Conservation (phyloP, 2,113 vertebrate genomes). For the Halichoeres trimaculatus region DNA sequence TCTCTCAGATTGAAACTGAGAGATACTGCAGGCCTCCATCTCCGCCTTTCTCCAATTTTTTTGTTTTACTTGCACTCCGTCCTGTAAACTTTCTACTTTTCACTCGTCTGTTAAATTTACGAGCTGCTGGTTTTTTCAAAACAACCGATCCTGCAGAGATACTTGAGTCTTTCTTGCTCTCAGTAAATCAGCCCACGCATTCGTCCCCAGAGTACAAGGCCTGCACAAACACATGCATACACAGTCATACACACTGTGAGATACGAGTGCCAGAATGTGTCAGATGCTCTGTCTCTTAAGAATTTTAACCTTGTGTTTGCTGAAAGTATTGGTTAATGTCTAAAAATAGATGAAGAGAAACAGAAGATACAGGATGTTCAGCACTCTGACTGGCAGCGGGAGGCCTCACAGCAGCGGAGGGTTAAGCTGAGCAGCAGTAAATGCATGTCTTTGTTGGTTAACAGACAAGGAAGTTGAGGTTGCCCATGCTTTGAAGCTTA, state of each 20-base stretch:
- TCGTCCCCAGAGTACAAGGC: not conserved
- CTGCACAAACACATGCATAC: too few relatives aligned
- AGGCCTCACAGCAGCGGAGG: not conserved
- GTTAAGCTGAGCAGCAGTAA: too few relatives aligned
- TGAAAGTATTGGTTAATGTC: not conserved
- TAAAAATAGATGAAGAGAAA: not conserved
- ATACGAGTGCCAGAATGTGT: constrained; percentile 25
- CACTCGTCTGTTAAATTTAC: not conserved
- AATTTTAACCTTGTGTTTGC: not conserved
- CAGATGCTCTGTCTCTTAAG: not conserved
- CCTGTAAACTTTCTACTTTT: constrained; percentile 2
- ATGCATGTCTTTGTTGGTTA: not conserved
- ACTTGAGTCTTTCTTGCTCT: constrained; percentile 1
- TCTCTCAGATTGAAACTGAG: constrained; percentile 30
- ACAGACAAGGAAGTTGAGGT: constrained; percentile 3
- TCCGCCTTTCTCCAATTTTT: constrained; percentile 10
- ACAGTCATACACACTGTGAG: not conserved
- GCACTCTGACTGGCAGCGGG: not conserved
- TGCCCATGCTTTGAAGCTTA: not conserved
- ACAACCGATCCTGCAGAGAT: not conserved
- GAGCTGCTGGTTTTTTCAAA: constrained; percentile 1
- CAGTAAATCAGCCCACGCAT: not conserved
- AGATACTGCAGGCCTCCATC: constrained; percentile 37
- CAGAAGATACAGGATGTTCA: not conserved
- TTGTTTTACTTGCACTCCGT: constrained; percentile 1